Percentiles rank a stretch among this genome's conserved stretches.
Conservation (phyloP, 2,797 vertebrate genomes). For the Halcyon smyrnensis region DNA sequence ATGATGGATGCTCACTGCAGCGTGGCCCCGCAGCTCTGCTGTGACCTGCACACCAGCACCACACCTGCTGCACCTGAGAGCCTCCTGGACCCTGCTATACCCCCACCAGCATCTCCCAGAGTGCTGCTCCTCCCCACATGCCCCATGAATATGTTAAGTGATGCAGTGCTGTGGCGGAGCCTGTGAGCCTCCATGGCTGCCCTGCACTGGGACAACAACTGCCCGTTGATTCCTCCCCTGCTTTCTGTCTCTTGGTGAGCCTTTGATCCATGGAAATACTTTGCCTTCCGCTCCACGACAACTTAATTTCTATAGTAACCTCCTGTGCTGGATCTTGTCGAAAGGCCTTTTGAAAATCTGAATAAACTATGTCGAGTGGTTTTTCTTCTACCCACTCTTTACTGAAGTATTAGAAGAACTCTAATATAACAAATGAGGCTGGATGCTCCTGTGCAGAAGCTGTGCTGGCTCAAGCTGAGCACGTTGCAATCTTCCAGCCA, state of each 20-base stretch:
- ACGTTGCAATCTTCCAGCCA: neutral
- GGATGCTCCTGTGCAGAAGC: neutral
- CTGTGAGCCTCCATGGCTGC: neutral
- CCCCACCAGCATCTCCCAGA: neutral
- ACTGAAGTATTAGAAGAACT: slow-evolving; percentile 33
- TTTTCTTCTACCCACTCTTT: slow-evolving; percentile 50
- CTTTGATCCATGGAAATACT: slow-evolving; percentile 44
- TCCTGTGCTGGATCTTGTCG: slow-evolving; percentile 35
- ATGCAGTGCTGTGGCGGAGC: accelerated
- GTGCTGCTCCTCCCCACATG: neutral
- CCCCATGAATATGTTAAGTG: accelerated
- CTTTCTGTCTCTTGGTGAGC: neutral
- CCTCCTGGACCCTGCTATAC: neutral
- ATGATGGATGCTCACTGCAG: accelerated
- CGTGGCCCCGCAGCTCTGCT: accelerated
- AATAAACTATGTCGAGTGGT: slow-evolving; percentile 43
- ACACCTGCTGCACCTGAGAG: accelerated
- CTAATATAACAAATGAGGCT: neutral
- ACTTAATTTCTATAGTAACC: slow-evolving; percentile 70
- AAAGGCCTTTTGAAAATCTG: slow-evolving; percentile 69
- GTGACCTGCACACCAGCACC: neutral
- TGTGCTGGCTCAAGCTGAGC: neutral
- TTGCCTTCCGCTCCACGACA: slow-evolving; percentile 34
- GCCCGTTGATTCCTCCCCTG: neutral
- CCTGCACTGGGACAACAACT: neutral